A percentile compares a stretch with the other conserved stretches of the same genome.
These are phyloP conservation scores for Alsophila aescularia DNA, from an alignment of 2,888 invertebrate genomes.

Conservation along the genomic window DNA sequence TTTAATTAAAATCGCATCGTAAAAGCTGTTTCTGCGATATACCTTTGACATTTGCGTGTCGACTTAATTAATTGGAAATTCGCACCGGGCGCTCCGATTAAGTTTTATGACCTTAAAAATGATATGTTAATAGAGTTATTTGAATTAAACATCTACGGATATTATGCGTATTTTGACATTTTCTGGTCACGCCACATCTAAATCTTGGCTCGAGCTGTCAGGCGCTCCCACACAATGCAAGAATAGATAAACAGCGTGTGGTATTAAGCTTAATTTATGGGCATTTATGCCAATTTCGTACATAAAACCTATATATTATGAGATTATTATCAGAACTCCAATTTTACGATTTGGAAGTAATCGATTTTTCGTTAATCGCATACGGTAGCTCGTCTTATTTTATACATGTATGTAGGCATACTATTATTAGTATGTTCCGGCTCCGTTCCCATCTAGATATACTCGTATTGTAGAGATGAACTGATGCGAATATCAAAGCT, in stretches of 20 bases:
- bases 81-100: conserved; percentile 30
- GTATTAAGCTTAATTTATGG: conserved; percentile 52
- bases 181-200: conserved; percentile 53
- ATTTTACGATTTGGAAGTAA: conserved; percentile 33
- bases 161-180: conserved; percentile 57
- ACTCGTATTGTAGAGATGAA: too few relatives aligned
- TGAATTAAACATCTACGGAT: conserved; percentile 42
- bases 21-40: conserved; percentile 4
- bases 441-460: too few relatives aligned
- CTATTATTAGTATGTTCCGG: too few relatives aligned
- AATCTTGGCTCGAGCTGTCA: conserved; percentile 56
- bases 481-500: too few relatives aligned
- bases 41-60: conserved; percentile 22
- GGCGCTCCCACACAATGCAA: conserved; percentile 48
- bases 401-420: background rate
- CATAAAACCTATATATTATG: conserved; percentile 36
- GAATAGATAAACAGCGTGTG: conserved; percentile 46
- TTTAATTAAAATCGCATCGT: conserved; percentile 30
- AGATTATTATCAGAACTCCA: conserved; percentile 35
- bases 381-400: conserved; percentile 39
- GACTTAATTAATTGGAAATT: conserved; percentile 28
- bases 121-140: conserved; percentile 46
- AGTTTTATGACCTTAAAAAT: conserved; percentile 33
- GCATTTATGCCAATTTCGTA: conserved; percentile 37
- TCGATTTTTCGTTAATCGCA: conserved; percentile 38